Conservation (phyloP, 2,888 invertebrate genomes). For the Scrobipalpa costella region DNA sequence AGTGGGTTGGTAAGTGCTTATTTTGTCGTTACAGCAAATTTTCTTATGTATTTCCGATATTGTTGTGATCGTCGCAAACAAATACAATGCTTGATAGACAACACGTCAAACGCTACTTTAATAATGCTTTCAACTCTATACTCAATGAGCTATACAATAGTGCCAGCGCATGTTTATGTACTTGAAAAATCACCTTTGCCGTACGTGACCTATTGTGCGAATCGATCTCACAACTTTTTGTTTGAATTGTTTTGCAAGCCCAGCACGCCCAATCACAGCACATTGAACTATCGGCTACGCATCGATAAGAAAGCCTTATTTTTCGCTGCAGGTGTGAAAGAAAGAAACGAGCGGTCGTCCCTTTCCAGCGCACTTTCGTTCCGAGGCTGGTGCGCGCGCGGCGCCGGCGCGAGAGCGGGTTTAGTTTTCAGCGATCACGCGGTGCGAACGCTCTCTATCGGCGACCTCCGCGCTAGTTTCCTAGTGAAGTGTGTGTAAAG, state of each 20-base stretch:
- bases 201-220: conserved; percentile 17
- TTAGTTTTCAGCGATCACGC: conserved; percentile 77
- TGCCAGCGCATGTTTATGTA: not conserved
- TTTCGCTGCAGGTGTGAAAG: conserved; percentile 61
- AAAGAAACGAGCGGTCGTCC: conserved; percentile 72
- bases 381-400: conserved; percentile 45
- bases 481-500: conserved; percentile 67
- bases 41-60: not conserved
- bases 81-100: too few relatives aligned
- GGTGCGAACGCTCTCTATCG: conserved; percentile 66
- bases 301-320: conserved; percentile 63
- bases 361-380: conserved; percentile 74
- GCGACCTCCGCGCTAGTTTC: conserved; percentile 68
- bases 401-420: conserved; percentile 55
- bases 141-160: not conserved
- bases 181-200: not conserved
- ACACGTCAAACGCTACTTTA: too few relatives aligned
- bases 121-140: not conserved
- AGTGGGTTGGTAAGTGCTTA: not conserved
- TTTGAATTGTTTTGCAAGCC: conserved; percentile 21
- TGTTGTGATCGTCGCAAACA: not conserved
- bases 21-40: not conserved
- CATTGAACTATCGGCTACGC: conserved; percentile 46
- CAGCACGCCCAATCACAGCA: conserved; percentile 31
- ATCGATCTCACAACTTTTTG: conserved; percentile 20